phyloP scores from a whole-genome alignment of 2,113 vertebrate species.

The Glareola pratincola region DNA sequence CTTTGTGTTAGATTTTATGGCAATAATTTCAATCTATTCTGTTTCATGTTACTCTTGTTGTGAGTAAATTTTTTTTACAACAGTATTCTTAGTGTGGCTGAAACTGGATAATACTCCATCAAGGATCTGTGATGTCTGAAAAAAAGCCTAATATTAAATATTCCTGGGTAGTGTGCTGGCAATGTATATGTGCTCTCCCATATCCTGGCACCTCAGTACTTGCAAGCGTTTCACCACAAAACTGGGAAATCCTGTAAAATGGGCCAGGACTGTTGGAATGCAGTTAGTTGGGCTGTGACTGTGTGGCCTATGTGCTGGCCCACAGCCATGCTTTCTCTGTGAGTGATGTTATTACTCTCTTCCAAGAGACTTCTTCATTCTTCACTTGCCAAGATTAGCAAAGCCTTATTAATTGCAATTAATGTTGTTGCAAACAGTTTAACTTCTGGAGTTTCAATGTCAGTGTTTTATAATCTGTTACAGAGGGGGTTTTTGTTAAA shows the following conservation, averaged over 20 bases:
- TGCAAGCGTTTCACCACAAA: background rate
- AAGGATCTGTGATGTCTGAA: background rate
- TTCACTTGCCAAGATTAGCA: background rate
- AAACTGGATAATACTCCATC: background rate
- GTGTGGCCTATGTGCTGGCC: background rate
- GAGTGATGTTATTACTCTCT: background rate
- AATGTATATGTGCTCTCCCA: background rate
- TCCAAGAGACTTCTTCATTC: background rate
- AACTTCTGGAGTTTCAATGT: background rate
- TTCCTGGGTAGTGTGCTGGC: background rate
- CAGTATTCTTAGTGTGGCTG: background rate
- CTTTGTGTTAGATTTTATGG: background rate
- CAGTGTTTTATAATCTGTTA: background rate
- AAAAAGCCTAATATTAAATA: background rate
- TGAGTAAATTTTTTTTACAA: background rate
- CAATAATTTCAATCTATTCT: background rate
- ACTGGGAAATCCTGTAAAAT: background rate
- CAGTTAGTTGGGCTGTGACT: background rate
- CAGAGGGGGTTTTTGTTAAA: background rate
- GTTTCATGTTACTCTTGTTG: background rate
- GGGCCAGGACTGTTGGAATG: background rate
- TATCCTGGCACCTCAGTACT: background rate
- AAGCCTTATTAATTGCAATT: background rate
- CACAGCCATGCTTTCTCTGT: background rate
- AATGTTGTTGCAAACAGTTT: background rate